Conservation (phyloP, 2,797 vertebrate species). For the Pygocentrus nattereri region DNA sequence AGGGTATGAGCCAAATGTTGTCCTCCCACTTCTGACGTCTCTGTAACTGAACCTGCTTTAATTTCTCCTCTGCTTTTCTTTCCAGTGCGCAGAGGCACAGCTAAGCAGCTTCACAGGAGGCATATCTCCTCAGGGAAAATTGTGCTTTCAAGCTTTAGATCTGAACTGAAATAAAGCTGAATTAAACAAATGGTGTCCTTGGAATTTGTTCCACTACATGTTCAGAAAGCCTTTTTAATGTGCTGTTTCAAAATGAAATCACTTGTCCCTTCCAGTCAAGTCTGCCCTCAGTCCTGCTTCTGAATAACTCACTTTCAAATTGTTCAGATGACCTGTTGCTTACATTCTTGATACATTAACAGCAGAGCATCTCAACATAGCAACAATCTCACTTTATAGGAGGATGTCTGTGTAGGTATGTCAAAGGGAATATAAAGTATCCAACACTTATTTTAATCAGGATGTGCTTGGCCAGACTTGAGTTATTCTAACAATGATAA, state of each 20-base stretch:
- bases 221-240: neutral
- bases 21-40: rapidly evolving
- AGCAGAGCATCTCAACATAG: too few relatives aligned
- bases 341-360: too few relatives aligned
- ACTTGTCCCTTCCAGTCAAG: neutral
- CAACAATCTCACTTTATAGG: too few relatives aligned
- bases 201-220: neutral
- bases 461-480: too few relatives aligned
- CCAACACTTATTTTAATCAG: too few relatives aligned
- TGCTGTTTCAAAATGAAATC: constrained; percentile 16
- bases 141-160: constrained; percentile 16
- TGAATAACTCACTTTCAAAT: constrained; percentile 9
- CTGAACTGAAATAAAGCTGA: constrained; percentile 23
- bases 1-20: neutral
- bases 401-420: too few relatives aligned
- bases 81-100: constrained; percentile 69
- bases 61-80: too few relatives aligned
- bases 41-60: neutral
- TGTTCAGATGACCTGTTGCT: too few relatives aligned
- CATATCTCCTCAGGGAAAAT: constrained; percentile 78
- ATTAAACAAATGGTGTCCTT: neutral
- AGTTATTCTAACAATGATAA: too few relatives aligned
- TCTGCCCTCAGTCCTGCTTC: constrained; percentile 17
- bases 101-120: constrained; percentile 12
- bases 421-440: too few relatives aligned